Percentiles rank a stretch among this genome's conserved stretches.
Conservation (phyloP, 2,797 vertebrate genomes). For the Protonibea diacanthus region DNA sequence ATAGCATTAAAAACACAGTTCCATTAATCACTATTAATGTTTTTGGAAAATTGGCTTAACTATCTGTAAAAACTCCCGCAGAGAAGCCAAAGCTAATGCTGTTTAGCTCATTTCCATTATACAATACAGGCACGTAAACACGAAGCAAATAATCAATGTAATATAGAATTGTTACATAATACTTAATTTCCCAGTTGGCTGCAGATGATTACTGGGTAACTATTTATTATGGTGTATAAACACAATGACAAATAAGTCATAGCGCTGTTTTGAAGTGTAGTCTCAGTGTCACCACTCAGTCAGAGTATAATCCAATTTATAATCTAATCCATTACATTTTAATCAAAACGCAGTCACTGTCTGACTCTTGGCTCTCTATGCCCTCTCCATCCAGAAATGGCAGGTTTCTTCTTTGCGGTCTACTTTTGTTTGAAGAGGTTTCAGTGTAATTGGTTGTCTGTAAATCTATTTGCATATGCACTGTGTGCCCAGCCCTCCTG, state of each 20-base stretch:
- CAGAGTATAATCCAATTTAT: constrained; percentile 12
- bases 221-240: constrained; percentile 30
- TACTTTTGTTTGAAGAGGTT: constrained; percentile 62
- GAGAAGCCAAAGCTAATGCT: constrained; percentile 62
- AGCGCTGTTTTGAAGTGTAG: constrained; percentile 4
- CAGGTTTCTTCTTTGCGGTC: constrained; percentile 41
- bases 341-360: constrained; percentile 3
- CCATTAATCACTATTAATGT: constrained; percentile 76
- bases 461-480: constrained; percentile 75
- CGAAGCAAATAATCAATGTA: constrained; percentile 61
- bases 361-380: constrained; percentile 21
- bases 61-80: constrained; percentile 72
- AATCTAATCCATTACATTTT: constrained; percentile 18
- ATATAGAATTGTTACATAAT: constrained; percentile 62
- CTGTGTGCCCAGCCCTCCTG: constrained; percentile 60
- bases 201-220: constrained; percentile 54
- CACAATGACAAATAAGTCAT: constrained; percentile 25
- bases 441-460: constrained; percentile 72
- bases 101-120: constrained; percentile 63
- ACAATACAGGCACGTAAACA: constrained; percentile 57
- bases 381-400: constrained; percentile 25
- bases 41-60: constrained; percentile 74
- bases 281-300: constrained; percentile 8
- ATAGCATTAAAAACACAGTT: constrained; percentile 58
- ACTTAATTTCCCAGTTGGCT: constrained; percentile 53